Base-by-base conservation (phyloP, 2,888 invertebrate species). In the Gnatocerus cornutus region DNA sequence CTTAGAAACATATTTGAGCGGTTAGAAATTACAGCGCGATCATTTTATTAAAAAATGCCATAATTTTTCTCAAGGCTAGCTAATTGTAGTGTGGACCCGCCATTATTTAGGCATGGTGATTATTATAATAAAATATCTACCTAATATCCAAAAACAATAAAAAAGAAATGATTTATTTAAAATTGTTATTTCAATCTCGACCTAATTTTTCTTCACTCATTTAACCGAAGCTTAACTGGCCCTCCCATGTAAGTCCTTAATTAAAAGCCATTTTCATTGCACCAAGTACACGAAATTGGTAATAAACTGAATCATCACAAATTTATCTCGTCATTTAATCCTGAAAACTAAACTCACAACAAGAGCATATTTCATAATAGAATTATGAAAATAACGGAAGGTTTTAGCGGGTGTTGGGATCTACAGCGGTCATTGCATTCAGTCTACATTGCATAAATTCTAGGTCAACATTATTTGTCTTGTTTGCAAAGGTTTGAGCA, bases 341-440 rank as follows among this genome's bases (percentile, higher is more conserved):
- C 10, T 46, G n/a, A 46, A 46, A 46, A 3, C 14, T 3, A 46
- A 46, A 10, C 16, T 50, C 10, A 6, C 27, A 3, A n/a, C 50
- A 50, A 27, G 10, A 12, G 16, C 9, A 9, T n/a, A n/a, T 14
- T 33, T 27, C 8, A 53, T 27, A 53, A 53, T 53, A 9, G 27
- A 13, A 46, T 43, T 46, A 59, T 46, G 27, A 46, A 61, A 53
- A 63, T 68, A 63, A 55, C 62, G 68, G 68, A 56, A 27, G 48
- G 41, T 4, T 45, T 59, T 45, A 48, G 69, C 58, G 56, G 69
- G 58, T 55, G 52, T 58, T 69, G 56, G 67, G 39, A 53, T 68
- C 39, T 50, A 27, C 58, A 41, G 63, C 55, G 69, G 69, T 69
- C 69, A 69, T 64, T 69, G 69, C 69, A 69, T 69, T 69, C 69